A percentile compares a stretch with the other conserved stretches of the same genome.
Evolutionary conservation across 2,113 vertebrate species (phyloP).

Genomic region (Brachypodius melanocephalos): DNA sequence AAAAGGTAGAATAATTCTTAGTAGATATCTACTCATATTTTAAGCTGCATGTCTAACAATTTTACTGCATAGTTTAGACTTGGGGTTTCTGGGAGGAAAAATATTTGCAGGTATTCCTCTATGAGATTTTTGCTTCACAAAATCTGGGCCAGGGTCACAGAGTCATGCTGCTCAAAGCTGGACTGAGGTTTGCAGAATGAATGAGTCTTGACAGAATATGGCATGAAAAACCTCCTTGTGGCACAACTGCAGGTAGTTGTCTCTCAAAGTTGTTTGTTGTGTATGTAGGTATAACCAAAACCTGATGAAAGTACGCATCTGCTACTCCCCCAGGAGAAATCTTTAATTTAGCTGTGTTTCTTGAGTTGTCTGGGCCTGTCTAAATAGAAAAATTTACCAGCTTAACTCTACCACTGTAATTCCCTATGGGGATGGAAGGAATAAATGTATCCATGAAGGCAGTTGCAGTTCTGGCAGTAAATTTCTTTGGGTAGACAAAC

Average conservation of each 20-base stretch:
- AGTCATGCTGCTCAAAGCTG: neutral
- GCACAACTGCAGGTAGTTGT: neutral
- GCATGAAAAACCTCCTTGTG: neutral
- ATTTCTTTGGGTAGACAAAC: slow-evolving; percentile 20
- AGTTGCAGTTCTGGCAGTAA: slow-evolving; percentile 22
- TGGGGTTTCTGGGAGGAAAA: neutral
- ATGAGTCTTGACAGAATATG: neutral
- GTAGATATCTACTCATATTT: neutral
- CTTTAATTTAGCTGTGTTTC: slow-evolving; percentile 14
- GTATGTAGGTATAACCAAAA: neutral
- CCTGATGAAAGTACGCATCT: neutral
- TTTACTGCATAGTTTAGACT: neutral
- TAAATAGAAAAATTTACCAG: slow-evolving; percentile 18
- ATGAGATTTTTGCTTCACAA: neutral
- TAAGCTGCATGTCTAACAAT: neutral
- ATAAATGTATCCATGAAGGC: neutral
- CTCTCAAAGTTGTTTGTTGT: neutral
- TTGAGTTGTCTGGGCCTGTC: slow-evolving; percentile 37
- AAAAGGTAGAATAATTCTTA: neutral
- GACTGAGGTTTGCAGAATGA: neutral
- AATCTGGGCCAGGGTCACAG: neutral
- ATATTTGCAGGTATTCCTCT: neutral
- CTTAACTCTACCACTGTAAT: neutral
- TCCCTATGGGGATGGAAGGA: slow-evolving; percentile 39
- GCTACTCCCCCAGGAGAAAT: neutral